phyloP scores from a whole-genome alignment of 2,113 vertebrate species.

The Catharus minimus region DNA sequence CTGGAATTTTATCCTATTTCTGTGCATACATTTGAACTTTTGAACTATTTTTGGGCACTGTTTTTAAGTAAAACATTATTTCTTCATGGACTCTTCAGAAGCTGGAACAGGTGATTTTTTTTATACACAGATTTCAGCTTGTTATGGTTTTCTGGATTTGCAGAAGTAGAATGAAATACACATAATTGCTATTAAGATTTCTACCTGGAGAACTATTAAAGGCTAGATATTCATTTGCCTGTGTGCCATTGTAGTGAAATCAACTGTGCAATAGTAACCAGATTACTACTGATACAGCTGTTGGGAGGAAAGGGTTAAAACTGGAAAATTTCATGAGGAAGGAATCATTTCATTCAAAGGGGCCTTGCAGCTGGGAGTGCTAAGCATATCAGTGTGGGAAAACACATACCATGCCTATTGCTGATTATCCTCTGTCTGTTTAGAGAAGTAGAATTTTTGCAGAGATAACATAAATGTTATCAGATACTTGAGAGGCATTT shows the following conservation, averaged over 20 bases:
- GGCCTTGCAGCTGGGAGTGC: not conserved
- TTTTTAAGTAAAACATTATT: not conserved
- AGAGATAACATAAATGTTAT: not conserved
- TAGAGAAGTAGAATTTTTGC: not conserved
- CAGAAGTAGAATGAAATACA: not conserved
- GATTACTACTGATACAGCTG: not conserved
- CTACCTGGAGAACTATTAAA: not conserved
- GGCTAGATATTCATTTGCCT: not conserved
- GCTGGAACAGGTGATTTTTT: not conserved
- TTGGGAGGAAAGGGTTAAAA: not conserved
- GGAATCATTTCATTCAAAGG: not conserved
- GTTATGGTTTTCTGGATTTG: not conserved
- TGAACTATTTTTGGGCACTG: not conserved
- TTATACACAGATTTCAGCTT: not conserved
- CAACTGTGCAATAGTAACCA: not conserved
- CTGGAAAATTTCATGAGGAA: not conserved
- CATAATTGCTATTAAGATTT: not conserved
- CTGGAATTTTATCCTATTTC: not conserved
- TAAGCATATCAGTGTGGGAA: not conserved
- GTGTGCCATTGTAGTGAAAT: not conserved
- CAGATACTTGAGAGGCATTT: not conserved
- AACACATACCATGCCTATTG: not conserved
- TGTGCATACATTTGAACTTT: not conserved
- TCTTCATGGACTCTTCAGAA: not conserved
- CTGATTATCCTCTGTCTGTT: not conserved